These are phyloP conservation scores for Agriopis marginaria DNA, from an alignment of 2,888 invertebrate genomes.

Conservation along the genomic window DNA sequence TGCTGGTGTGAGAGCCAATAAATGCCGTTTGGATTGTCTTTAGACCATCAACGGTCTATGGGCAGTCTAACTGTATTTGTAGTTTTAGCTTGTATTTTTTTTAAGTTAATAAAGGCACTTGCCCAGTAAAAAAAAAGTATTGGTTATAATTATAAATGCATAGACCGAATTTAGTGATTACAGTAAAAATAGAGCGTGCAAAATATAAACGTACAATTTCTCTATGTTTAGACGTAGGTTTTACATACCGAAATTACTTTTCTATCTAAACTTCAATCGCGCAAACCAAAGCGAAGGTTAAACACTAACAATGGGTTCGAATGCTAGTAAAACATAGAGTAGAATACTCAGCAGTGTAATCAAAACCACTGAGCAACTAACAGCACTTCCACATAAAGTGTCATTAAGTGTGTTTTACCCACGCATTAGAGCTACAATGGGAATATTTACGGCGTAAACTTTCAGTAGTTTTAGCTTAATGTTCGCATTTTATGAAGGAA, in stretches of 20 bases:
- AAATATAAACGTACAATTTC: neutral
- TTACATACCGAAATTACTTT: neutral
- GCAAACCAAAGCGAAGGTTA: slow-evolving; percentile 9
- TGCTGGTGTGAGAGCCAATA: no score
- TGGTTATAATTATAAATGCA: no score
- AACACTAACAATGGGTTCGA: slow-evolving; percentile 4
- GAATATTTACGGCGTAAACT: slow-evolving; percentile 14
- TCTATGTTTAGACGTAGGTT: neutral
- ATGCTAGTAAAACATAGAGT: slow-evolving; percentile 18
- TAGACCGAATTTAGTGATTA: no score
- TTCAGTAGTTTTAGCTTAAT: slow-evolving; percentile 19
- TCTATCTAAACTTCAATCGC: slow-evolving; percentile 18
- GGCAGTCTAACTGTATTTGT: no score
- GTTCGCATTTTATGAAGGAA: slow-evolving; percentile 13
- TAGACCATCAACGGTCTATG: no score
- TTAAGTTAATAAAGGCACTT: no score
- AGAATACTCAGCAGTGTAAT: slow-evolving; percentile 18
- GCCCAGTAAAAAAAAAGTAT: no score
- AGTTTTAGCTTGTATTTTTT: no score
- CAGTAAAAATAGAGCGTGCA: neutral
- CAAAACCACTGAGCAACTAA: slow-evolving; percentile 17
- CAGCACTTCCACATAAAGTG: slow-evolving; percentile 20
- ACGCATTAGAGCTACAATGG: slow-evolving; percentile 17
- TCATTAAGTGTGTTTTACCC: slow-evolving; percentile 27
- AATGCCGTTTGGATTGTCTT: no score